Conservation (phyloP, 2,113 vertebrate genomes). For the Eleginops maclovinus region DNA sequence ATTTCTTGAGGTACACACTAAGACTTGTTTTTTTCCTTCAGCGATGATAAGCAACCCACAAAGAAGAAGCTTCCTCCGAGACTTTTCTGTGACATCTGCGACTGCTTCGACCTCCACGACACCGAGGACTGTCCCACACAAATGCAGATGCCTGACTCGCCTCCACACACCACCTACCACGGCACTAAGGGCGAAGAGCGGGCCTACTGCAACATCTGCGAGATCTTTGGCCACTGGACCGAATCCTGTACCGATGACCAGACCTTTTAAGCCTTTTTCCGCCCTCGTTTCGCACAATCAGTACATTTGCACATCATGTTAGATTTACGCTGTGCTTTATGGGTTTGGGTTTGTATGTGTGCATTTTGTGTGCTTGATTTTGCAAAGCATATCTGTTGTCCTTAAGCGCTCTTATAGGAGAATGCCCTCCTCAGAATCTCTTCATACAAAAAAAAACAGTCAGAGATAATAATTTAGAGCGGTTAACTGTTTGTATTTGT, state of each 20-base stretch:
- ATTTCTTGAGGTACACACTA: neutral
- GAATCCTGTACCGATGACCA: slow-evolving; percentile 95
- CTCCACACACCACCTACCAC: slow-evolving; percentile 92
- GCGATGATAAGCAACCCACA: slow-evolving; percentile 73
- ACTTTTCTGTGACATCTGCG: slow-evolving; percentile 98
- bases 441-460: neutral
- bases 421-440: slow-evolving; percentile 32
- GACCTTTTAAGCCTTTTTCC: slow-evolving; percentile 88
- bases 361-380: slow-evolving; percentile 60
- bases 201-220: slow-evolving; percentile 96
- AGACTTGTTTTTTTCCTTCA: slow-evolving; percentile 41
- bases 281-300: slow-evolving; percentile 67
- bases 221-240: slow-evolving; percentile 96
- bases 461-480: slow-evolving; percentile 14
- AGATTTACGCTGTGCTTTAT: slow-evolving; percentile 36
- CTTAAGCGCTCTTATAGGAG: slow-evolving; percentile 60
- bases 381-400: slow-evolving; percentile 55
- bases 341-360: slow-evolving; percentile 49
- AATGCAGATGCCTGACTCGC: slow-evolving; percentile 90
- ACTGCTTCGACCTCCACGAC: slow-evolving; percentile 97
- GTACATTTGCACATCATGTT: slow-evolving; percentile 73
- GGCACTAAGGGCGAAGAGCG: slow-evolving; percentile 92
- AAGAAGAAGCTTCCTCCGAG: slow-evolving; percentile 93
- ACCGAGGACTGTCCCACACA: slow-evolving; percentile 98
- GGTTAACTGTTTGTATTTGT: slow-evolving; percentile 40